Base-by-base conservation (phyloP, 2,113 vertebrate species). In the Syngnathus scovelli region DNA sequence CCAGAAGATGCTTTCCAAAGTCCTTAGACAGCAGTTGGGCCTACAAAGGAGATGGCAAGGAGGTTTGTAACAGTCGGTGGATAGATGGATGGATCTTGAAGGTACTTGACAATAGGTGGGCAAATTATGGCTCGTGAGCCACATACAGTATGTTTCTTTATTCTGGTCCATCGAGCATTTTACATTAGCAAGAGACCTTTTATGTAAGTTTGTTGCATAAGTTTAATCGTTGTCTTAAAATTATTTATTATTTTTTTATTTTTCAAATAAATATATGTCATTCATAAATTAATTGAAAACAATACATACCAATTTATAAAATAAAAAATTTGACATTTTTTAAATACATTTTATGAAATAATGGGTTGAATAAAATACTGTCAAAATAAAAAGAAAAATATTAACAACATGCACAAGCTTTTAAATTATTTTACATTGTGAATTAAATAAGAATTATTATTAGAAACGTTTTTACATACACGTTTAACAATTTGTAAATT, bases 1-100 rank as follows among this genome's bases (percentile, higher is more conserved):
- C 94, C 76, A 96, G 88, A 7, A 99, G 92, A 48, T 99, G 96
- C 70, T 99, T 98, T 51, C 95, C 96, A 39, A 92, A 83, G 41
- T 98, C 96, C 80, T 92, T 94, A 0, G 95, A 98, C 19, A 94
- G 85, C 84, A 96, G 88, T 79, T 92, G 92, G 44, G 90, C 85
- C 94, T 96, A 74, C 33, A 46, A 21, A 21, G 23, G 59, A 62
- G 6, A 7, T 38, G 56, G 11, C 9, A 19, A 21, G 12, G 33
- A 11, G 19, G 27, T 65, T 37, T 5, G 12, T 27, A 15, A 44
- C 39, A 13, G 23, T 12, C 12, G 7, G 39, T 10, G 7, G 36
- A 27, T 27, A 11, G 52, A 55, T 12, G 11, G 52, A 55, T 13
- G 21, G 52, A 13, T 23, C 27, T 55, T 27, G 21, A 55, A 55